Base-by-base conservation (phyloP, 2,797 vertebrate species). In the Mormyrops attenuatus region DNA sequence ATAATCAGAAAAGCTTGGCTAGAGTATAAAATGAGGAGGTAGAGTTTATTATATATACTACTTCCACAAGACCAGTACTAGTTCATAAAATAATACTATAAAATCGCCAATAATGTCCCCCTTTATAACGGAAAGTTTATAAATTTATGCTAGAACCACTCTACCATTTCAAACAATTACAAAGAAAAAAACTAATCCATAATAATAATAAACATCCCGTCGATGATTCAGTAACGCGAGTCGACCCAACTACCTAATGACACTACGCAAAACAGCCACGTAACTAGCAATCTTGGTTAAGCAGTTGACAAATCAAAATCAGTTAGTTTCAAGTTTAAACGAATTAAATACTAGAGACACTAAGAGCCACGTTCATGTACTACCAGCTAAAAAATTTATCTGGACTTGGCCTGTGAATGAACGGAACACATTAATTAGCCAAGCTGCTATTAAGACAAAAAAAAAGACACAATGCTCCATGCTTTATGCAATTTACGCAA, bases 391-490 rank as follows among this genome's bases (percentile, higher is more conserved):
- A 47, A 41, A n/a, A 8, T 47, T n/a, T 82, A 41, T 82, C 41
- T 44, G 41, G 77, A 82, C 77, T 82, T 47, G 77, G 77, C 77
- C 77, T 82, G 77, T 82, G 77, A 44, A n/a, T 82, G 38, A 82
- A n/a, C 15, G 9, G 38, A 47, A 9, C 38, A 82, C 77, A 47
- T 82, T n/a, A 82, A 47, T 82, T 82, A 82, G 77, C 77, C 20
- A 82, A 41, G 41, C 7, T 82, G 41, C 77, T 82, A 82, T 82
- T 73, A 73, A 73, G 15, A 38, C 66, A 80, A 80, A 80, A 80
- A 80, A 80, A 26, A 47, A 80, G 15, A 8, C 15, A 77, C 73
- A 77, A 41, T 77, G 38, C 26, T 34, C 26, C 1, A 34, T 15
- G 38, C 73, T 80, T 20, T n/a, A 82, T n/a, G 38, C 20, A 82